Percentiles rank a stretch among this genome's conserved stretches.
Evolutionary conservation across 2,113 vertebrate species (phyloP).

Genomic region (Chloropsis hardwickii): DNA sequence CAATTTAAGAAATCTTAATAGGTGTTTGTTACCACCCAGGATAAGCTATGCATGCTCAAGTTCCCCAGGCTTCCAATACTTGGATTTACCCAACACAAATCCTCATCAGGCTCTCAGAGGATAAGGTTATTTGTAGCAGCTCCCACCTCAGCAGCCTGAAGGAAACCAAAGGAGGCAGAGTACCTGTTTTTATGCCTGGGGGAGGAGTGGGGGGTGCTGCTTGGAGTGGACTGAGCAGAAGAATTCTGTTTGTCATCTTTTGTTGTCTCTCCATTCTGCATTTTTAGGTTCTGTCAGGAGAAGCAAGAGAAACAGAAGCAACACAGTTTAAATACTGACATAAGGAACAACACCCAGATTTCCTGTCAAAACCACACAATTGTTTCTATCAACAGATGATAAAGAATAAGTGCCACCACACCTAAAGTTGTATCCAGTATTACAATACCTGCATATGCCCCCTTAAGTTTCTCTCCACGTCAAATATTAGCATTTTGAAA

Average conservation of each 20-base stretch:
- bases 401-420: not conserved
- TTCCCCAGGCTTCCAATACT: not conserved
- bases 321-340: not conserved
- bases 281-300: slow-evolving; percentile 85
- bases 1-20: not conserved
- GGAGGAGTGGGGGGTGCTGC: slow-evolving; percentile 83
- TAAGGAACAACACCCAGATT: not conserved
- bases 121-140: not conserved
- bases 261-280: slow-evolving; percentile 82
- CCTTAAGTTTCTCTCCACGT: not conserved
- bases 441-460: not conserved
- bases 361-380: not conserved
- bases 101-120: not conserved
- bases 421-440: not conserved
- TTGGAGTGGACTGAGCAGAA: slow-evolving; percentile 88
- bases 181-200: slow-evolving; percentile 86
- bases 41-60: not conserved
- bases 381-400: not conserved
- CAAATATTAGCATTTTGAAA: not conserved
- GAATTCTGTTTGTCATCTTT: slow-evolving; percentile 86
- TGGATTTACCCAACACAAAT: not conserved
- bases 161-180: not conserved
- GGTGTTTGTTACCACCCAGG: not conserved
- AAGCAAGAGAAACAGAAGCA: not conserved
- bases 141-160: not conserved